Percentiles rank a stretch among this genome's conserved stretches.
These are phyloP conservation scores for Drosophila rubida DNA, from an alignment of 2,888 invertebrate species.

Conservation along the genomic window DNA sequence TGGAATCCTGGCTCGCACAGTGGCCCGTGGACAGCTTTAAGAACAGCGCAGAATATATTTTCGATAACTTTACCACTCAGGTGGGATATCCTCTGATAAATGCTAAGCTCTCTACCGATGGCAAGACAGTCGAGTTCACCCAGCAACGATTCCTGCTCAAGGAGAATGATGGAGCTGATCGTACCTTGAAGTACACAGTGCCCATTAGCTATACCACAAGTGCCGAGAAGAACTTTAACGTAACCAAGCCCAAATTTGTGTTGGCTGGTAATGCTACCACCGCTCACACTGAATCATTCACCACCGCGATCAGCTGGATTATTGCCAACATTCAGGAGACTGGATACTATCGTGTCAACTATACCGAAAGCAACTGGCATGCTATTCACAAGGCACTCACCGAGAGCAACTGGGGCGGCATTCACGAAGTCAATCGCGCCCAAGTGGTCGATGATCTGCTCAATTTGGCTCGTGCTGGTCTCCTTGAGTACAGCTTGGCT, in stretches of 20 bases:
- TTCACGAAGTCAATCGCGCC: slow-evolving; percentile 90
- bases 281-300: background rate
- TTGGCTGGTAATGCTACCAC: slow-evolving; percentile 18
- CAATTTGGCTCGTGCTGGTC: slow-evolving; percentile 89
- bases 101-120: slow-evolving; percentile 78
- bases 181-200: slow-evolving; percentile 71
- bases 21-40: slow-evolving; percentile 69
- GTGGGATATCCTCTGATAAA: slow-evolving; percentile 89
- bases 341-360: slow-evolving; percentile 88
- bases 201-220: slow-evolving; percentile 82
- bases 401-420: slow-evolving; percentile 76
- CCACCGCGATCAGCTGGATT: slow-evolving; percentile 65
- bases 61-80: slow-evolving; percentile 88
- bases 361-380: slow-evolving; percentile 88
- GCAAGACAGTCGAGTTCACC: slow-evolving; percentile 54
- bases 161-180: slow-evolving; percentile 56
- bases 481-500: slow-evolving; percentile 87
- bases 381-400: slow-evolving; percentile 61
- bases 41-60: slow-evolving; percentile 72
- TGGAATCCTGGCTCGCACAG: slow-evolving; percentile 84
- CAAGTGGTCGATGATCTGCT: slow-evolving; percentile 93
- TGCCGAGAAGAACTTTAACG: slow-evolving; percentile 57
- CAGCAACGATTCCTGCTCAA: slow-evolving; percentile 83
- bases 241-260: slow-evolving; percentile 71
- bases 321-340: slow-evolving; percentile 83